phyloP scores from a whole-genome alignment of 2,888 invertebrate species.

The Tetragonula carbonaria region DNA sequence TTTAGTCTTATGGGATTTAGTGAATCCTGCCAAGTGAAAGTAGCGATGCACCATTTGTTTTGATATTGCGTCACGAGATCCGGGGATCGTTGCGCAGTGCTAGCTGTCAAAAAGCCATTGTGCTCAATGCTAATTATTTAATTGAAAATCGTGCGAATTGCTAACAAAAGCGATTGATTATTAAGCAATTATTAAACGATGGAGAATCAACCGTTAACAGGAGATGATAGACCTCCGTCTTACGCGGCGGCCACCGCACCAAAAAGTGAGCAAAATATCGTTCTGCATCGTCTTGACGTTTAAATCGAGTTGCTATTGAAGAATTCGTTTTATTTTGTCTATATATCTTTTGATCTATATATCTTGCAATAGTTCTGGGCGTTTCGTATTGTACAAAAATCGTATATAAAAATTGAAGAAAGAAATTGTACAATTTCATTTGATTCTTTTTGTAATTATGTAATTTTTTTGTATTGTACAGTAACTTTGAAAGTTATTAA shows the following conservation, averaged over 20 bases:
- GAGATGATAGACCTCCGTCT: slow-evolving; percentile 73
- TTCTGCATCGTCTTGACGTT: background rate
- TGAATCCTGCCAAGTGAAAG: background rate
- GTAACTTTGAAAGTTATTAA: too few species aligned
- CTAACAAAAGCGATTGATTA: slow-evolving; percentile 24
- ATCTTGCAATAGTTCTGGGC: background rate
- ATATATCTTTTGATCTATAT: background rate
- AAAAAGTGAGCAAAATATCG: slow-evolving; percentile 58
- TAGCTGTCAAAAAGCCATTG: slow-evolving; percentile 29
- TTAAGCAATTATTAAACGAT: slow-evolving; percentile 50
- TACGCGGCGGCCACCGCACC: slow-evolving; percentile 70
- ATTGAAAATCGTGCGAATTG: background rate
- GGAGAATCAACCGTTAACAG: slow-evolving; percentile 72
- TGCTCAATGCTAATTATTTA: slow-evolving; percentile 14
- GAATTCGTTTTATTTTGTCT: background rate
- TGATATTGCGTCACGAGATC: slow-evolving; percentile 4
- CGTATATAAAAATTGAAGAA: background rate
- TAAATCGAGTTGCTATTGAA: background rate
- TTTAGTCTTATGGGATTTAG: slow-evolving; percentile 11
- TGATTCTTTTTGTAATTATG: background rate
- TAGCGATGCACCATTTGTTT: slow-evolving; percentile 40
- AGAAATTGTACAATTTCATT: background rate
- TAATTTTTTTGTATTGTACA: too few species aligned
- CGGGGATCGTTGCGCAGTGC: background rate
- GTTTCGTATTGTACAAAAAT: background rate